phyloP scores from a whole-genome alignment of 2,113 vertebrate genomes.

The Grantiella picta region DNA sequence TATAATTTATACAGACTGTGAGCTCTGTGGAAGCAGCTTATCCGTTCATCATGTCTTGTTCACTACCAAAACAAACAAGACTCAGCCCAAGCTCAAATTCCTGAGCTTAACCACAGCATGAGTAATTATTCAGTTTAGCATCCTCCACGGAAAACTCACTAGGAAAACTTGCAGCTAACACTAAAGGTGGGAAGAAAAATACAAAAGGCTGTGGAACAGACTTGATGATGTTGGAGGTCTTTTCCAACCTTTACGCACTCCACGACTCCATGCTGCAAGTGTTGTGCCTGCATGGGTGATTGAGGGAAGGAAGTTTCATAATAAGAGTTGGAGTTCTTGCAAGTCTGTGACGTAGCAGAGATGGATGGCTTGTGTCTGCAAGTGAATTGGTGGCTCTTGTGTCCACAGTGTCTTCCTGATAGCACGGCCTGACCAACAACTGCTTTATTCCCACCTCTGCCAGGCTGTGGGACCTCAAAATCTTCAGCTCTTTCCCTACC shows the following conservation, averaged over 20 bases:
- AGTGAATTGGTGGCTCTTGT: not conserved
- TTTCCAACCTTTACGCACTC: not conserved
- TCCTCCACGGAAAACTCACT: not conserved
- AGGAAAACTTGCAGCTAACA: not conserved
- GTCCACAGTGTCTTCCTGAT: accelerated
- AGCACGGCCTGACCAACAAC: not conserved
- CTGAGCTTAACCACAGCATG: not conserved
- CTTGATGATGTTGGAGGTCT: not conserved
- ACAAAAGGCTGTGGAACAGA: not conserved
- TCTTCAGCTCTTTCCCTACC: not conserved
- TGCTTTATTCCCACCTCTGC: not conserved
- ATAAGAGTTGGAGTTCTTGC: accelerated
- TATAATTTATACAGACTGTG: not conserved
- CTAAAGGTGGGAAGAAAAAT: not conserved
- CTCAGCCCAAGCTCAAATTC: not conserved
- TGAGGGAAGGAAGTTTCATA: not conserved
- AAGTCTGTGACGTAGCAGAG: not conserved
- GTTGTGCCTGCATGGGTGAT: accelerated
- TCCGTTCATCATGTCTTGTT: not conserved
- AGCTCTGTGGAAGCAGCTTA: conserved; percentile 1
- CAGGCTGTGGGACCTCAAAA: not conserved
- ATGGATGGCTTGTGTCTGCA: not conserved
- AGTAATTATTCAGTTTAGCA: not conserved
- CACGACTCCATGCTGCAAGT: too few species aligned
- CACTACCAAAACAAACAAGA: not conserved